Evolutionary conservation across 1,140 invertebrate species (phyloP), one percentile per base, ranked within the genome.

Genomic region (Bradynema listronoti): DNA sequence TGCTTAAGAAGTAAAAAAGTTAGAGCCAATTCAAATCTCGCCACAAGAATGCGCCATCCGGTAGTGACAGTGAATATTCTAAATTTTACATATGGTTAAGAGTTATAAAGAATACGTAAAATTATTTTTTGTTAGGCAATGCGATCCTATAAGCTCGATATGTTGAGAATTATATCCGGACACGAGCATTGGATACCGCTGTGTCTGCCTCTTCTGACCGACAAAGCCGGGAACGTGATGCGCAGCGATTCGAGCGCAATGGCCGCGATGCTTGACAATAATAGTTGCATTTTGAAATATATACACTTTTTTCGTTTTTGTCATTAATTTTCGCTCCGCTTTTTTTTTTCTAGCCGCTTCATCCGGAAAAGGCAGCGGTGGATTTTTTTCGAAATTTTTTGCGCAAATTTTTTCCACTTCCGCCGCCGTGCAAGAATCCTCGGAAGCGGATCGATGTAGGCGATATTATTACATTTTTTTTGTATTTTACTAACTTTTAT

Each of bases 141-240:
- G 22, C 42, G 69, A 11, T 49, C 65, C 42, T 78, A 71, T 42
- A 78, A 76, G 52, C 50, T 74, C 2, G 72, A 78, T 19, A 56
- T 78, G 11, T 33, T 79, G 9, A 51, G 60, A 53, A 56, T 77
- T 33, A 25, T 78, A 19, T 49, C 83, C 85, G 63, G 83, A 83
- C 52, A 82, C 66, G 81, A 82, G 57, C 81, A 82, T 61, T 82
- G 78, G 63, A 72, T 82, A 27, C 81, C 81, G 0, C 68, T 82
- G 4, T 79, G 72, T 52, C 79, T 94, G 16, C 88, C 89, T 62
- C 87, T 89, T 61, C 86, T 87, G 57, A 84, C 85, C 73, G 83
- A 85, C 60, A 64, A 54, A 54, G 63, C 52, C 72, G n/a, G 57
- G 73, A 56, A 74, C 80, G 78, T 77, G 68, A 66, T 75, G 73